Conservation (phyloP, 2,888 invertebrate species). For the Melitaea athalia region DNA sequence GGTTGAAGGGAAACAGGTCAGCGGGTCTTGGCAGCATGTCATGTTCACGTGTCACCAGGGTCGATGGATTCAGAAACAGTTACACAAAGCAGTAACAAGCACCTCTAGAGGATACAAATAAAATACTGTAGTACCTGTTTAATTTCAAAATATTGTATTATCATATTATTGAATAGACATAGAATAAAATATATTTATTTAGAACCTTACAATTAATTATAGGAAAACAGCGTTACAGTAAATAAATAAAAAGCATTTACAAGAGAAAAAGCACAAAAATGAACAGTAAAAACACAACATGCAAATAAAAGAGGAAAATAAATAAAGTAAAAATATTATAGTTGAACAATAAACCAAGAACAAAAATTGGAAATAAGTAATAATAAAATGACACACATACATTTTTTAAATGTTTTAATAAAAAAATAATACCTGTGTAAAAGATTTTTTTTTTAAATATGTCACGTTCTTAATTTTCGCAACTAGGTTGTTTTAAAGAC, state of each 20-base stretch:
- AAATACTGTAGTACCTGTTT: neutral
- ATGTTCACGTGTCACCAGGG: constrained; percentile 77
- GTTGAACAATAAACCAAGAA: neutral
- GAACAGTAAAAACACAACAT: too few relatives aligned
- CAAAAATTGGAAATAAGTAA: neutral
- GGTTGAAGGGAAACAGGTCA: constrained; percentile 77
- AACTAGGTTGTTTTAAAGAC: constrained; percentile 28
- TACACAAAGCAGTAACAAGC: neutral
- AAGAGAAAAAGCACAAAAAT: too few relatives aligned
- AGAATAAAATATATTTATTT: too few relatives aligned
- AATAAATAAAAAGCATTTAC: neutral
- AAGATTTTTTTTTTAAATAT: neutral
- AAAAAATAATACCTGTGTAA: too few relatives aligned
- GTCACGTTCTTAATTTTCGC: neutral
- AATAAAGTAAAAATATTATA: too few relatives aligned
- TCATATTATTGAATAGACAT: neutral
- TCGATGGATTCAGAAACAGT: constrained; percentile 45
- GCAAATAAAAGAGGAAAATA: too few relatives aligned
- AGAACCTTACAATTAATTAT: too few relatives aligned
- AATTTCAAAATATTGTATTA: neutral
- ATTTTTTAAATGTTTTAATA: too few relatives aligned
- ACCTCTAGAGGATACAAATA: neutral
- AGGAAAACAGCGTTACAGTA: too few relatives aligned
- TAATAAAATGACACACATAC: neutral
- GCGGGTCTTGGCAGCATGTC: constrained; percentile 73